Conservation (phyloP, 2,797 vertebrate genomes). For the Cyprinodon diabolis region DNA sequence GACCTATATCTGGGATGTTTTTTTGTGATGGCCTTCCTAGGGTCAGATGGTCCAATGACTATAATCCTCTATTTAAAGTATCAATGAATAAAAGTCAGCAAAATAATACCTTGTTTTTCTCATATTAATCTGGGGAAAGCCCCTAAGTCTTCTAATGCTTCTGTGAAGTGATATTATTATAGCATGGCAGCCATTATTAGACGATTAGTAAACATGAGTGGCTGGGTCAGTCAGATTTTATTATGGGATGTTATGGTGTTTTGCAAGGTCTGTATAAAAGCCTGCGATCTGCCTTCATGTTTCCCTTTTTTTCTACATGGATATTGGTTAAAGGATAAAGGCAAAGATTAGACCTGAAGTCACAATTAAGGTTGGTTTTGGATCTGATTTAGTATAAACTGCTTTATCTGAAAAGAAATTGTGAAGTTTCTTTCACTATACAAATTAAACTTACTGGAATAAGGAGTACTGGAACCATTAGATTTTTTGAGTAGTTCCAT, state of each 20-base stretch:
- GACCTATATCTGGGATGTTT: slow-evolving; percentile 60
- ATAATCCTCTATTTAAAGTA: slow-evolving; percentile 70
- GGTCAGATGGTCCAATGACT: slow-evolving; percentile 58
- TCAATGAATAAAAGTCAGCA: slow-evolving; percentile 63
- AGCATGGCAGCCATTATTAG: slow-evolving; percentile 42
- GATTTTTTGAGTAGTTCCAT: no score
- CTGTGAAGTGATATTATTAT: slow-evolving; percentile 56
- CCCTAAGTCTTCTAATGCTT: slow-evolving; percentile 52
- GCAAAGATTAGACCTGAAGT: not conserved
- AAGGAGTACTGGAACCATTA: not conserved
- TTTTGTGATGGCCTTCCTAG: slow-evolving; percentile 53
- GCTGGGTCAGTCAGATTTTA: slow-evolving; percentile 60
- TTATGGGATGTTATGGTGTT: slow-evolving; percentile 48
- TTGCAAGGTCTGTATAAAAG: slow-evolving; percentile 20
- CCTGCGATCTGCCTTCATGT: not conserved
- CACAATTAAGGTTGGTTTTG: not conserved
- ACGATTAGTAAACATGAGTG: slow-evolving; percentile 58
- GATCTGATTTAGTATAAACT: not conserved
- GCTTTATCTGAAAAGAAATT: not conserved
- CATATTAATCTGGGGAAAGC: slow-evolving; percentile 71
- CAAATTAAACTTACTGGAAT: not conserved
- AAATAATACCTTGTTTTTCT: slow-evolving; percentile 74
- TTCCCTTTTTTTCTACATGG: not conserved
- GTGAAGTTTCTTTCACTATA: no score
- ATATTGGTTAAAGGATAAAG: not conserved